Evolutionary conservation across 2,113 vertebrate species (phyloP), one percentile per base, ranked within the genome.

Genomic region (Rhombomys opimus): DNA sequence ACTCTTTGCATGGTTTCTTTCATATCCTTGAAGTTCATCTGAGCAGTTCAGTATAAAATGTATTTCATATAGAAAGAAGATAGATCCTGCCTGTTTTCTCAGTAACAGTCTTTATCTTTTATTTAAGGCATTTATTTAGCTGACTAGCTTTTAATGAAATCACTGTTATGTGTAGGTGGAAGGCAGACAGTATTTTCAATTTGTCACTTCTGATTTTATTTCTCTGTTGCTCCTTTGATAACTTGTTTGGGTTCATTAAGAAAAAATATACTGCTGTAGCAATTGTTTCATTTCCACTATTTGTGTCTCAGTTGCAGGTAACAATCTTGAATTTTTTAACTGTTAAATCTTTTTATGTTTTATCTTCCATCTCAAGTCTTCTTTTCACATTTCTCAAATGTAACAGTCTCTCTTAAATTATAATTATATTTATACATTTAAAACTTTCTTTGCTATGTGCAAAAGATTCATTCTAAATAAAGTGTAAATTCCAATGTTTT

Each of bases 151-250:
- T 93, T 93, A 91, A 78, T 75, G 38, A 72, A 93, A 90, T 72
- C 63, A 54, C 32, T 93, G 46, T 46, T 54, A 68, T 14, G 9
- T 88, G 25, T 78, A 32, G 20, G 20, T 38, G 17, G 77, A 68
- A 68, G 0, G 32, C 7, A 73, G 57, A 57, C 77, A 90, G 50
- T 57, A 27, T 80, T 80, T 94, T 84, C 22, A 84, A 23, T 77
- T 87, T 93, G 22, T 92, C 57, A 46, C 35, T 91, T 93, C 15
- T 90, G 27, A 90, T 88, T 90, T 90, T 93, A 30, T 52, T 87
- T 11, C 38, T 59, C 35, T 84, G n/a, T 67, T 76, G 18, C 15
- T 95, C 14, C 5, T 61, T 72, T 78, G 78, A 94, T 90, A 18
- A 67, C 11, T 85, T 78, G 10, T n/a, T 94, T 82, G 23, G 1